phyloP scores from a whole-genome alignment of 1,140 invertebrate species.

The Ephestia elutella region DNA sequence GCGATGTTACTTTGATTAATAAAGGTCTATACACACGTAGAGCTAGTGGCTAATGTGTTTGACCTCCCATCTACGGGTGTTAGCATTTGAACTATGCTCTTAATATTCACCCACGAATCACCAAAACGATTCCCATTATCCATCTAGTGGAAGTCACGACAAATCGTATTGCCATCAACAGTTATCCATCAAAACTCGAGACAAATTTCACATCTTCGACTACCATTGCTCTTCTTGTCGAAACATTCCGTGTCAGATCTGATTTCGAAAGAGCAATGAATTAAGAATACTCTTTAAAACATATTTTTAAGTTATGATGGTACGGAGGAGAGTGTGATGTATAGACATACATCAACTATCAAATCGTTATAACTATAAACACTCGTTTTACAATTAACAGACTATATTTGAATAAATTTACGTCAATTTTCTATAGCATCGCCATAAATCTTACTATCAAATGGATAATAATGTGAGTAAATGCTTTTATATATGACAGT shows the following conservation, averaged over 20 bases:
- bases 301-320: conserved; percentile 32
- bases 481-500: conserved; percentile 32
- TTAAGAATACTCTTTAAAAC: conserved; percentile 26
- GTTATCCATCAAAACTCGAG: conserved; percentile 47
- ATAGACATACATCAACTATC: conserved; percentile 52
- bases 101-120: conserved; percentile 66
- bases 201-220: conserved; percentile 25
- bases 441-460: conserved; percentile 58
- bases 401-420: conserved; percentile 65
- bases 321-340: conserved; percentile 46
- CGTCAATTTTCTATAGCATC: conserved; percentile 53
- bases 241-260: conserved; percentile 7
- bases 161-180: conserved; percentile 63
- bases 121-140: conserved; percentile 60
- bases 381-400: conserved; percentile 59
- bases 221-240: conserved; percentile 37
- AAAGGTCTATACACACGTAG: conserved; percentile 43
- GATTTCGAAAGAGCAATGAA: conserved; percentile 30
- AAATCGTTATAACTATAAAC: conserved; percentile 58
- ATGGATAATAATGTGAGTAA: conserved; percentile 41
- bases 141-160: conserved; percentile 63
- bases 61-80: conserved; percentile 58
- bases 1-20: conserved; percentile 53
- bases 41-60: conserved; percentile 71
- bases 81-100: conserved; percentile 66